phyloP scores from a whole-genome alignment of 2,797 vertebrate species.

The Yasuhikotakia modesta region DNA sequence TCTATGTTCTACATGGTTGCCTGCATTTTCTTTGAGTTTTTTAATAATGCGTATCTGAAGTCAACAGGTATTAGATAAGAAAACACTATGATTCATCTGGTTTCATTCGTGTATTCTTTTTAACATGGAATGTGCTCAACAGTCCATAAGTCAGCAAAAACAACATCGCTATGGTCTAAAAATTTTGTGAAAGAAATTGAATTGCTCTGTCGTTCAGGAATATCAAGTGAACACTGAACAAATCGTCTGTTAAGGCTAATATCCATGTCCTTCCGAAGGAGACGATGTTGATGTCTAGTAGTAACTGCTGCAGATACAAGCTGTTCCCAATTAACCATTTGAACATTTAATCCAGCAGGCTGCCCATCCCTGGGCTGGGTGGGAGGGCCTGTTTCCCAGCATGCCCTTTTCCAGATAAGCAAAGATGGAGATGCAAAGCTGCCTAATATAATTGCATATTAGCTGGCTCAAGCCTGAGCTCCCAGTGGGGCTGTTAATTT shows the following conservation, averaged over 20 bases:
- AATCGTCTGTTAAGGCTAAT: neutral
- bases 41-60: neutral
- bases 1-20: slow-evolving; percentile 21
- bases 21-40: neutral
- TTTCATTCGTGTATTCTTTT: neutral
- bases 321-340: slow-evolving; percentile 51
- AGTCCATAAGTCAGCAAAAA: too few species aligned
- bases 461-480: slow-evolving; percentile 57
- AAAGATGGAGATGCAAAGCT: slow-evolving; percentile 53
- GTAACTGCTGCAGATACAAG: slow-evolving; percentile 29
- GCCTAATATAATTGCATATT: slow-evolving; percentile 65
- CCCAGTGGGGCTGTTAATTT: slow-evolving; percentile 67
- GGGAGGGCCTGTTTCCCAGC: slow-evolving; percentile 22
- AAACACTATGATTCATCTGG: slow-evolving; percentile 23
- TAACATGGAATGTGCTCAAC: too few species aligned
- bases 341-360: slow-evolving; percentile 46
- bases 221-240: neutral
- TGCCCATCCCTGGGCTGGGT: slow-evolving; percentile 25
- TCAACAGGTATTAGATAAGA: slow-evolving; percentile 38
- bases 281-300: slow-evolving; percentile 22
- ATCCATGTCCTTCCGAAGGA: too few species aligned
- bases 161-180: neutral
- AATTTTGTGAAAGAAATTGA: neutral
- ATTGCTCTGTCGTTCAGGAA: neutral
- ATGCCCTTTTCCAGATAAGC: slow-evolving; percentile 47